phyloP scores from a whole-genome alignment of 2,888 invertebrate species.

The Netelia virgata region DNA sequence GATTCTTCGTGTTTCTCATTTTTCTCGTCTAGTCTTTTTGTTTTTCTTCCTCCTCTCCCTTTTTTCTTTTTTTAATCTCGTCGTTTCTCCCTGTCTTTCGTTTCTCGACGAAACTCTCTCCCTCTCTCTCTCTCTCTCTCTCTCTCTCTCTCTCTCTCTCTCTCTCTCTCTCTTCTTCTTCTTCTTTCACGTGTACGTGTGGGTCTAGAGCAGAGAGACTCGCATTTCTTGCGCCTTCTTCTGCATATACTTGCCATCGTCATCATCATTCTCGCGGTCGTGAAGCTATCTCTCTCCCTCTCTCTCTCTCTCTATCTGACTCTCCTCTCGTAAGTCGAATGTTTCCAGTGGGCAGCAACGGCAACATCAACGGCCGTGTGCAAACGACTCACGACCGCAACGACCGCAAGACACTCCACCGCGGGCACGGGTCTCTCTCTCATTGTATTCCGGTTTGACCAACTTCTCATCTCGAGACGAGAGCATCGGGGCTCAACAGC shows the following conservation, averaged over 20 bases:
- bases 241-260: conserved; percentile 52
- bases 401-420: conserved; percentile 52
- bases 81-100: background rate
- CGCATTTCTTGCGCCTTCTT: conserved; percentile 36
- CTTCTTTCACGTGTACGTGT: conserved; percentile 21
- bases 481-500: conserved; percentile 39
- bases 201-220: background rate
- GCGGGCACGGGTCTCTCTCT: conserved; percentile 46
- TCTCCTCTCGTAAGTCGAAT: conserved; percentile 54
- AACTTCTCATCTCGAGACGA: conserved; percentile 63
- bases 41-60: background rate
- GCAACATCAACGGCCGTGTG: conserved; percentile 42
- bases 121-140: background rate
- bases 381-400: conserved; percentile 66
- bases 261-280: conserved; percentile 52
- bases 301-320: background rate
- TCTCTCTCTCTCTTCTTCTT: background rate
- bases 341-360: conserved; percentile 37
- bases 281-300: conserved; percentile 5
- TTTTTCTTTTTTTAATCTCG: conserved; percentile 11
- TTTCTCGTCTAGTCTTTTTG: background rate
- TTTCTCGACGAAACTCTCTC: conserved; percentile 4
- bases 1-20: conserved; percentile 36
- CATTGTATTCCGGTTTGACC: conserved; percentile 67
- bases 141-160: no score